Evolutionary conservation across 2,888 invertebrate genomes (phyloP).

Genomic region (Megalurothrips usitatus): DNA sequence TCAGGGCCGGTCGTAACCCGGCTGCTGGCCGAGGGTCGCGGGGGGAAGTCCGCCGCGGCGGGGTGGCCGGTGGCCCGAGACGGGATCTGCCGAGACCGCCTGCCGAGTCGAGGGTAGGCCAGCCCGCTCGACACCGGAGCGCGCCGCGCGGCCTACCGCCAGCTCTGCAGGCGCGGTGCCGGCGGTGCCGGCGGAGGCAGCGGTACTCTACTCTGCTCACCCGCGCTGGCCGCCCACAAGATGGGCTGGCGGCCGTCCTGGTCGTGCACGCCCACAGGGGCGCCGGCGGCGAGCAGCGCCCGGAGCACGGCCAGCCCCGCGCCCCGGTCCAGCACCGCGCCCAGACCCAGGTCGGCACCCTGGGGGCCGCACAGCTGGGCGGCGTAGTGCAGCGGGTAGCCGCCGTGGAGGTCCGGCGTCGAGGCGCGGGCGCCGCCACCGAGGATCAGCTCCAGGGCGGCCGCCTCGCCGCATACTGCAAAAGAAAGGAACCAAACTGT

Average conservation of each 20-base stretch:
- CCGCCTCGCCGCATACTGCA: constrained; percentile 88
- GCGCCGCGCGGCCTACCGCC: background rate
- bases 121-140: background rate
- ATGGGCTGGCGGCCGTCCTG: constrained; percentile 91
- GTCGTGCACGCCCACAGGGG: constrained; percentile 80
- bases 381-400: constrained; percentile 93
- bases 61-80: background rate
- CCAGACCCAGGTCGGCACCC: constrained; percentile 58
- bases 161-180: background rate
- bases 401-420: constrained; percentile 88
- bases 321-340: constrained; percentile 41
- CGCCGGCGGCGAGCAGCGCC: constrained; percentile 69
- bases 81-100: background rate
- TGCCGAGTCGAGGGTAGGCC: background rate
- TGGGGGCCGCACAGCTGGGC: constrained; percentile 89
- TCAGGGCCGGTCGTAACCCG: constrained; percentile 13
- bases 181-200: background rate
- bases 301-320: constrained; percentile 73
- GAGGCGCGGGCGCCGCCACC: constrained; percentile 82
- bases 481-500: constrained; percentile 37
- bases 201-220: constrained; percentile 43
- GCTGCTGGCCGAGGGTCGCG: background rate
- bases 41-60: background rate
- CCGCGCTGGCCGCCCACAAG: constrained; percentile 96
- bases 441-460: constrained; percentile 77